phyloP scores from a whole-genome alignment of 35 echinoderm and acorn worm species.

The Nesometra sesokonis region DNA sequence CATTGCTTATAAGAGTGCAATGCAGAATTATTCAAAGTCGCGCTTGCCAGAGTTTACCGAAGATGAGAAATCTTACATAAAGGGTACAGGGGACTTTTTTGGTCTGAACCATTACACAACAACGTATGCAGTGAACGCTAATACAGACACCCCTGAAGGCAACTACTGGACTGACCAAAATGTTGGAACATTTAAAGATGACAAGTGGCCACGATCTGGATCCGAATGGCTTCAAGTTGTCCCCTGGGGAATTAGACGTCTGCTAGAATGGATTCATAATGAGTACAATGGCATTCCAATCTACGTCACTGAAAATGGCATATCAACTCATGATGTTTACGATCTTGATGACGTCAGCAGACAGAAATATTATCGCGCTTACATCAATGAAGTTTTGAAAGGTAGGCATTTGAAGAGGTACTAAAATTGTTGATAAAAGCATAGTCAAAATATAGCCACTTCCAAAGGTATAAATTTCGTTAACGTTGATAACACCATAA shows the following conservation, averaged over 20 bases:
- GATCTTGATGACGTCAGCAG: conserved; percentile 61
- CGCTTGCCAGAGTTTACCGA: conserved; percentile 75
- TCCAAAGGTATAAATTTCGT: no score
- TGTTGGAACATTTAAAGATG: conserved; percentile 26
- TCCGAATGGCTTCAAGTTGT: conserved; percentile 72
- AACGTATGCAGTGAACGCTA: not conserved
- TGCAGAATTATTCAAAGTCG: conserved; percentile 37
- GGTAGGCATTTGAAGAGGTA: conserved; percentile 20
- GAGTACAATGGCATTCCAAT: conserved; percentile 45
- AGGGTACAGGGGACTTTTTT: conserved; percentile 60
- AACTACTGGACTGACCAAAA: conserved; percentile 49
- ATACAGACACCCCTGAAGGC: not conserved
- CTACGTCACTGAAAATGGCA: conserved; percentile 94
- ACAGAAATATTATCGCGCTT: conserved; percentile 49
- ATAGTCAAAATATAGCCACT: no score
- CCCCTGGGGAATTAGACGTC: conserved; percentile 59
- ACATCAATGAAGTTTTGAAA: conserved; percentile 92
- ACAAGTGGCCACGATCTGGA: conserved; percentile 45
- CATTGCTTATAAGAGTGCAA: conserved; percentile 59
- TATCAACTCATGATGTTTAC: conserved; percentile 45
- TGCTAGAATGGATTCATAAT: conserved; percentile 59
- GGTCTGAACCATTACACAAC: conserved; percentile 96
- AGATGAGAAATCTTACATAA: conserved; percentile 49
- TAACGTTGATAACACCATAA: no score
- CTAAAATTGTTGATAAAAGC: no score